Evolutionary conservation across 1,140 invertebrate species (phyloP).

Genomic region (Planococcus citri): DNA sequence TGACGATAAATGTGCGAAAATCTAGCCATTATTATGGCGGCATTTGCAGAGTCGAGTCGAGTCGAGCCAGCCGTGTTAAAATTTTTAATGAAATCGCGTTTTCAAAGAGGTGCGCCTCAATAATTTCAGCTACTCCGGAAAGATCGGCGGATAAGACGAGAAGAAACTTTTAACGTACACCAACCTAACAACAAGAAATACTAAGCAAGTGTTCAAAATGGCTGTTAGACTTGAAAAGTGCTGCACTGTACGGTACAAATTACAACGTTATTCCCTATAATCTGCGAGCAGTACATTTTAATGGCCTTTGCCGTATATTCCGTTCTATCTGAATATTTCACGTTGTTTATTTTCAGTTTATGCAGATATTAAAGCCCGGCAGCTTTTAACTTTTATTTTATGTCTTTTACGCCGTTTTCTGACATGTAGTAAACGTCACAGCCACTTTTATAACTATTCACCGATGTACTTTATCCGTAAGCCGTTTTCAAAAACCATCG

Average conservation of each 20-base stretch:
- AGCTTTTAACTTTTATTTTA: neutral
- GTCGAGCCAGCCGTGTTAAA: neutral
- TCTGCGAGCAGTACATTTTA: conserved; percentile 2
- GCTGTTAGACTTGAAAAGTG: conserved; percentile 2
- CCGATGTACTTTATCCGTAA: neutral
- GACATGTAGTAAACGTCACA: conserved; percentile 2
- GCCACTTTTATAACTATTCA: conserved; percentile 3
- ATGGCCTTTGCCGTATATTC: neutral
- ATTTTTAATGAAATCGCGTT: conserved; percentile 4
- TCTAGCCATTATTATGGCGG: too few relatives aligned
- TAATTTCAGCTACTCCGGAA: neutral
- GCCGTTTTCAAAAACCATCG: neutral
- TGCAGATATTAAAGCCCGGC: conserved; percentile 1
- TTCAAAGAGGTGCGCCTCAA: neutral
- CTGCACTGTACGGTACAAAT: neutral
- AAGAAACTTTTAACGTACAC: neutral
- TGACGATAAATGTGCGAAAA: too few relatives aligned
- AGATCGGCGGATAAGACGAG: neutral
- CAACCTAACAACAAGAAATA: too few relatives aligned
- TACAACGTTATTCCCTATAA: conserved; percentile 2
- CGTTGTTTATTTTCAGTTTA: conserved; percentile 3
- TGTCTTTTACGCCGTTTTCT: conserved; percentile 6
- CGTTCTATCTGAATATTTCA: neutral
- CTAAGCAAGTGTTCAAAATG: neutral
- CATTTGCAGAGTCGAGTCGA: too few relatives aligned